Base-by-base conservation (phyloP, 92 coral and sea anemone species). In the Hydrozoanthus gracilis region DNA sequence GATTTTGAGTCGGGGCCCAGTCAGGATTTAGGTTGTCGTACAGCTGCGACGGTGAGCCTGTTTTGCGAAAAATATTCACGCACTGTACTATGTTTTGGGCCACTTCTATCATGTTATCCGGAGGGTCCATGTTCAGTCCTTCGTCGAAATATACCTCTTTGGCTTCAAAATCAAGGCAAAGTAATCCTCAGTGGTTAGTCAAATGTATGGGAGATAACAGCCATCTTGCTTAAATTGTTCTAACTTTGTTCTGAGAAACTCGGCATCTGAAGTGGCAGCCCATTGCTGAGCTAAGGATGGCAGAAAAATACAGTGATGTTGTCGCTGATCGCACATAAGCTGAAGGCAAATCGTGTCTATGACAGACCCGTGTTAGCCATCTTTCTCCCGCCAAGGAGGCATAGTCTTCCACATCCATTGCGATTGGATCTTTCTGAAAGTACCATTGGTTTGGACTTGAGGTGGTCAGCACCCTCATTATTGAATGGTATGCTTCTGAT, bases 271-370 rank as follows among this genome's bases (percentile, higher is more conserved):
- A 51, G 83, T 56, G 46, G 79, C 70, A 27, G 89, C 86, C 93
- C 93, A 91, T 5, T 68, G 70, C 51, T 91, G 93, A 18, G 68
- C 82, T 48, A 66, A 65, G 8, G 93, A 65, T 60, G 93, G 93
- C 17, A 90, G 83, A 68, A 75, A 90, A 52, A 77, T 7, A 2
- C 71, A 46, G 16, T 71, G 73, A 11, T 46, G 58, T 7, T 67
- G 69, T 7, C 51, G n/a, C 8, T 61, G 18, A 58, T 88, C 87
- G 44, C 83, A 60, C 77, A 71, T 83, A 39, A 74, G 51, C 58
- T 83, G 83, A 44, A 87, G 73, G 51, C 91, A 91, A 54, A 84
- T 82, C 1, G 51, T 88, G 78, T 91, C 93, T 13, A 91, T 91
- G 1, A 87, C 52, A 73, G 84, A 87, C 13, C 91, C 87, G n/a